Conservation (phyloP, 1,140 invertebrate species). For the Lethrus apterus region DNA sequence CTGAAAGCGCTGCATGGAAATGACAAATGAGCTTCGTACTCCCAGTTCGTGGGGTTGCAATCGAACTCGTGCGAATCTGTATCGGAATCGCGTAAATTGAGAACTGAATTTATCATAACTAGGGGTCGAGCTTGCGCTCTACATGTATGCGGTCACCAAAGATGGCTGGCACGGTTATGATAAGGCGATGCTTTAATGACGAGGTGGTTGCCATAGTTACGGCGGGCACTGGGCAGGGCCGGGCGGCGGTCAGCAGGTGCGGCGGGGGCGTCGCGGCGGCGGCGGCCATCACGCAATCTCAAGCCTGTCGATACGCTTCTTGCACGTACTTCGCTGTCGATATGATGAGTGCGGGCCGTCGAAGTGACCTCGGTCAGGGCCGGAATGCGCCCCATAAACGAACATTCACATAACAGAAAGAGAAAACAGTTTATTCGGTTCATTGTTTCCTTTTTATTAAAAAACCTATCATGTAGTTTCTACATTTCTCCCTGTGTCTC, state of each 20-base stretch:
- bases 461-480: too few relatives aligned
- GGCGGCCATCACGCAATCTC: conserved; percentile 42
- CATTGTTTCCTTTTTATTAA: too few relatives aligned
- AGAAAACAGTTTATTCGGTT: too few relatives aligned
- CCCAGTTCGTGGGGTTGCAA: conserved; percentile 18
- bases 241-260: conserved; percentile 39
- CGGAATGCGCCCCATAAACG: neutral
- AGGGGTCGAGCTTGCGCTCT: conserved; percentile 20
- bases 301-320: conserved; percentile 27
- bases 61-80: neutral
- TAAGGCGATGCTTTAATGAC: conserved; percentile 48
- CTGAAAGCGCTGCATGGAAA: conserved; percentile 9
- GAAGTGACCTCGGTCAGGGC: neutral
- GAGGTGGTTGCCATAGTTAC: conserved; percentile 42
- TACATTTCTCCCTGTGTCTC: too few relatives aligned
- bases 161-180: conserved; percentile 47
- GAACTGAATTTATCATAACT: conserved; percentile 27
- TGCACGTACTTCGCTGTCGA: conserved; percentile 9
- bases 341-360: neutral
- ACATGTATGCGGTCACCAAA: conserved; percentile 39
- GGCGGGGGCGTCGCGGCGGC: conserved; percentile 23
- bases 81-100: conserved; percentile 1
- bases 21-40: conserved; percentile 17
- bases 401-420: too few relatives aligned
- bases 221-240: conserved; percentile 42